Percentiles rank a stretch among this genome's conserved stretches.
phyloP scores from a whole-genome alignment of 1,140 invertebrate species.

The Ceratina japonica region DNA sequence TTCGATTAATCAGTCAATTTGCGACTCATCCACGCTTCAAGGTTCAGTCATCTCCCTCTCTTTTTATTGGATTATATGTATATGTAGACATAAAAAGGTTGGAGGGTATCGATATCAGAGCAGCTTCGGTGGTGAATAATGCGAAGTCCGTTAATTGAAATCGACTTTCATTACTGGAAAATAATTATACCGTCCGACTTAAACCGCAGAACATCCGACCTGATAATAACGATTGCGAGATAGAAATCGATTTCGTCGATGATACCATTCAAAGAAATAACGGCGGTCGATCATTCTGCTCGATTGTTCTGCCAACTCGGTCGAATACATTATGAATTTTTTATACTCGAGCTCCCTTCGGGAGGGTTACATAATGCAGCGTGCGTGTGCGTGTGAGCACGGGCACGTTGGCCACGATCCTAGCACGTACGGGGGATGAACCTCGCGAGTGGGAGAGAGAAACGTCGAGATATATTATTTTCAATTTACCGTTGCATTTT shows the following conservation, averaged over 20 bases:
- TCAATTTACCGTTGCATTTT: slow-evolving; percentile 34
- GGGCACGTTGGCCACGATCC: not conserved
- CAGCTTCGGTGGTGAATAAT: not conserved
- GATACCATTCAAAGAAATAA: not conserved
- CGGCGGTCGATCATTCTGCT: slow-evolving; percentile 6
- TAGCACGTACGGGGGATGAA: slow-evolving; percentile 16
- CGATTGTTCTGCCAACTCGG: not conserved
- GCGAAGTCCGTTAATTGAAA: not conserved
- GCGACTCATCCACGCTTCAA: no score
- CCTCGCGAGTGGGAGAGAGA: not conserved
- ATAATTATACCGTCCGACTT: not conserved
- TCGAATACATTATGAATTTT: slow-evolving; percentile 29
- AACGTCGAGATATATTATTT: slow-evolving; percentile 45
- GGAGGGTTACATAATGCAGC: slow-evolving; percentile 8
- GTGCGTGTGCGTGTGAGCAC: not conserved
- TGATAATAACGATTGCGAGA: no score
- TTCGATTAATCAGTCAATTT: no score
- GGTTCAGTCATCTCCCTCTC: not conserved
- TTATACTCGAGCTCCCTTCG: not conserved
- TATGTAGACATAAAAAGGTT: no score
- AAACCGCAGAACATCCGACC: not conserved
- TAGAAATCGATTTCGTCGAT: not conserved
- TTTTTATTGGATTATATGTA: not conserved
- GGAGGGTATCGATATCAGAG: no score
- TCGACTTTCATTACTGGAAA: not conserved